Evolutionary conservation across 2,113 vertebrate species (phyloP).

Genomic region (Eulacestoma nigropectus): DNA sequence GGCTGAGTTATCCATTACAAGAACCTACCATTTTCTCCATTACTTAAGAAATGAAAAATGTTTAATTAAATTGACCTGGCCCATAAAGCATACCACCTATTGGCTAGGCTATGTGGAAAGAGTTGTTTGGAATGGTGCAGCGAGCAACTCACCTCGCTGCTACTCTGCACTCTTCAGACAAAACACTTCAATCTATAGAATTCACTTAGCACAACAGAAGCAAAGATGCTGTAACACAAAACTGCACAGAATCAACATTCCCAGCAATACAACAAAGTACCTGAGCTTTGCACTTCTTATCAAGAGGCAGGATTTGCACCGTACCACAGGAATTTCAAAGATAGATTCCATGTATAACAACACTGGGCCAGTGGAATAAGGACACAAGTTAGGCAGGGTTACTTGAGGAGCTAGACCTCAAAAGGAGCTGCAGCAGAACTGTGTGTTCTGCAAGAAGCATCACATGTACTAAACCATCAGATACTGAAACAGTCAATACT

Average conservation of each 20-base stretch:
- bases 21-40: background rate
- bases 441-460: background rate
- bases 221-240: background rate
- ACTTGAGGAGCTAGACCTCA: background rate
- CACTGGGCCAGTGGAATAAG: background rate
- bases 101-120: background rate
- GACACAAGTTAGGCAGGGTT: background rate
- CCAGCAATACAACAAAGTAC: background rate
- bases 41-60: background rate
- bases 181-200: conserved; percentile 16
- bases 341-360: accelerated
- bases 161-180: background rate
- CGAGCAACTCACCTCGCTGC: background rate
- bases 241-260: background rate
- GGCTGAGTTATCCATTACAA: background rate
- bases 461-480: background rate
- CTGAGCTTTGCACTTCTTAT: background rate
- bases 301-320: background rate
- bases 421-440: background rate
- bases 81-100: background rate
- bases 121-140: background rate
- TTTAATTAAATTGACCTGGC: background rate
- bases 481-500: background rate
- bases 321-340: background rate
- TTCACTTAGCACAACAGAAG: background rate